Base-by-base conservation (phyloP, 2,888 invertebrate species). In the Gastrophysa polygoni region DNA sequence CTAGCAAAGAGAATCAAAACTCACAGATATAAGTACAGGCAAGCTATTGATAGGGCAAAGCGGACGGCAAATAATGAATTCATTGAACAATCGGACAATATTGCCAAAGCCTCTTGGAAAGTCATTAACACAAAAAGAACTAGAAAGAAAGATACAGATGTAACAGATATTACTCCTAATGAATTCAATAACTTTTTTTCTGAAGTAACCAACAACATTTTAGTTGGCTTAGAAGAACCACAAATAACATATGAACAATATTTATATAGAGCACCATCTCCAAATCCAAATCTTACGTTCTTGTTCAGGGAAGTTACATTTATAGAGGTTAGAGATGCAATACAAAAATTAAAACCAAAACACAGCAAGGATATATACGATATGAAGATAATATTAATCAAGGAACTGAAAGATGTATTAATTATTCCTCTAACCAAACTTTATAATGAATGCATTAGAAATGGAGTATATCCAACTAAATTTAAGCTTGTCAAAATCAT, bases 281-380 rank as follows among this genome's bases (percentile, higher is more conserved):
- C 5, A 17, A 46, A 46, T 18, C 14, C 46, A 4, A 46, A 46
- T 17, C 18, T 16, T 17, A 46, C 16, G 11, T 46, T 46, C 20
- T 46, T 5, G 14, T 46, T 17, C 20, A 46, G 46, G 17, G 46
- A 18, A 18, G 46, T 46, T 17, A 46, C 46, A 46, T 46, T 46
- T 10, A 29, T 50, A 50, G 50, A 50, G 10, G 50, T 29, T 29
- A 50, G 50, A 28, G 29, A 50, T 50, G 50, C 50, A 7, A 29
- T 50, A 28, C n/a, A 29, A 8, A 16, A 50, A 28, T 50, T 50
- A 28, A 50, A 50, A 50, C 14, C 50, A 50, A 28, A 50, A 28
- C 50, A 50, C 16, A 50, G 48, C 29, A 16, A 29, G 16, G 50
- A 50, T 29, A 50, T 50, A 6, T 50, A 38, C 38, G 38, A 50